Base-by-base conservation (phyloP, 1,140 invertebrate genomes). In the Meteorus sp. region DNA sequence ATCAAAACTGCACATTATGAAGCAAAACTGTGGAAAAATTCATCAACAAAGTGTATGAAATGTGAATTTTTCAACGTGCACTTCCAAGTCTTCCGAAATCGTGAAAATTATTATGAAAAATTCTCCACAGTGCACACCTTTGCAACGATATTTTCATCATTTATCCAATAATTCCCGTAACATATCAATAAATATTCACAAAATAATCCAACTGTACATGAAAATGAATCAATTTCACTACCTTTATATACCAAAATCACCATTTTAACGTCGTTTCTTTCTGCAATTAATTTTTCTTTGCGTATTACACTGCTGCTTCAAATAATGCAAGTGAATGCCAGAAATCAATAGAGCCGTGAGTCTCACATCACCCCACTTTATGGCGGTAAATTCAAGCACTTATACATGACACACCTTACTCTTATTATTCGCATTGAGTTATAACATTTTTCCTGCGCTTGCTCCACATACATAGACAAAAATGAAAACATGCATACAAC, bases 221-320 rank as follows among this genome's bases (percentile, higher is more conserved):
- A 48, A 31, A 15, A 17, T 31, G 19, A 48, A 17, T 29, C n/a
- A 31, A 15, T 51, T 39, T 52, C 43, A 27, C 48, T 70, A 72
- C 69, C 72, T 72, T 72, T 71, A 11, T 64, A 68, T 31, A 74
- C 43, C 48, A 74, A 59, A 60, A 74, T 66, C 61, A 74, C 72
- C 70, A 74, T 74, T 54, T 53, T 57, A 56, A 23, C 29, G 55
- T n/a, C n/a, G n/a, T n/a, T n/a, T n/a, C n/a, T n/a, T n/a, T 27
- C 45, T 45, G 15, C 25, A 39, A 39, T 50, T 51, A 23, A 51
- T 27, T 5, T 47, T 27, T 25, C 22, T 22, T 37, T 23, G 47
- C 22, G 45, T 50, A 41, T 48, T 29, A 29, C 33, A 41, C 20
- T 37, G 13, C 20, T 37, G 13, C 11, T 22, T 19, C 20, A 4